Percentiles rank a stretch among this genome's conserved stretches.
phyloP scores from a whole-genome alignment of 2,888 invertebrate genomes.

The Cheilosia vernalis region DNA sequence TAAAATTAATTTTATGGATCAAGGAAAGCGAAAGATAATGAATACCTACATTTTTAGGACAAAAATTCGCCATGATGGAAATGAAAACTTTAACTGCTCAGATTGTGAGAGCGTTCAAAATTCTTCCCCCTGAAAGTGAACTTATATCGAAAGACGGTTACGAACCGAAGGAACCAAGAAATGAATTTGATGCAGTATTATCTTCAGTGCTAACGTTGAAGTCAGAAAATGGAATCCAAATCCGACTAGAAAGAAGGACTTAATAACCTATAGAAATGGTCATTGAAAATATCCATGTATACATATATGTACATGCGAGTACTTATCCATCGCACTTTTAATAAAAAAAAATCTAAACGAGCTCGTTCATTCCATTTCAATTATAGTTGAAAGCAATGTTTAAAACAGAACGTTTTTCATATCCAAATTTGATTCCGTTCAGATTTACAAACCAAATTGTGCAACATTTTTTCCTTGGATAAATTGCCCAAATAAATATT shows the following conservation, averaged over 20 bases:
- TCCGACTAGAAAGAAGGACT: constrained; percentile 79
- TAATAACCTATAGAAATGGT: too few species aligned
- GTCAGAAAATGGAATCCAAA: constrained; percentile 83
- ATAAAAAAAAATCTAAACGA: too few species aligned
- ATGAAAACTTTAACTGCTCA: constrained; percentile 85
- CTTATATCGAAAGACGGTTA: constrained; percentile 78
- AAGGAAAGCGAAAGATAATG: constrained; percentile 7
- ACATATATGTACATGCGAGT: too few species aligned
- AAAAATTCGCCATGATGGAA: constrained; percentile 85
- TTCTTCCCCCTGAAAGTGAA: constrained; percentile 80
- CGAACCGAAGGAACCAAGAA: constrained; percentile 74
- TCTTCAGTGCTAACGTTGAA: constrained; percentile 84
- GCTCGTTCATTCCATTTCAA: too few species aligned
- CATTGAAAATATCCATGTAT: too few species aligned
- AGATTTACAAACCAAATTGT: too few species aligned
- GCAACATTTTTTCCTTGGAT: too few species aligned
- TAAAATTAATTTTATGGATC: neutral
- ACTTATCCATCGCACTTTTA: too few species aligned
- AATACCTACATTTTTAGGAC: constrained; percentile 77
- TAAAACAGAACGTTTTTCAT: too few species aligned
- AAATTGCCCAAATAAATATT: too few species aligned
- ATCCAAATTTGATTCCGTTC: too few species aligned
- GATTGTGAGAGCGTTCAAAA: constrained; percentile 84
- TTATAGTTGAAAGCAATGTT: too few species aligned
- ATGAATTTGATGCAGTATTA: constrained; percentile 82